These are phyloP conservation scores for Vanessa atalanta DNA, from an alignment of 1,140 invertebrate species.

Conservation along the genomic window DNA sequence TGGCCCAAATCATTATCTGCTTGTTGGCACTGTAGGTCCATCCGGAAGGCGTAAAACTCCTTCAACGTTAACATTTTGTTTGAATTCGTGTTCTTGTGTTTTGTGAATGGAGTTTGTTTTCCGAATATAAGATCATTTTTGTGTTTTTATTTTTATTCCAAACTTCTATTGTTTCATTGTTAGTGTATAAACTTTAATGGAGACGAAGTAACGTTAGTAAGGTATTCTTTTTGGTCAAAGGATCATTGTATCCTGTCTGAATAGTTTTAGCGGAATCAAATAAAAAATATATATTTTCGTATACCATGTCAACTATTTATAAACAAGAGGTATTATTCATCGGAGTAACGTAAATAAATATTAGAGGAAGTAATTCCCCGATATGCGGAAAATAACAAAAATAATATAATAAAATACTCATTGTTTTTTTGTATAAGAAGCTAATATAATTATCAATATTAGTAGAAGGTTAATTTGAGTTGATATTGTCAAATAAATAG, in stretches of 20 bases:
- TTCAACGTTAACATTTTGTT: conserved; percentile 41
- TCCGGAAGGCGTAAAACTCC: conserved; percentile 43
- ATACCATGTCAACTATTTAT: too few species aligned
- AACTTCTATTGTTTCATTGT: conserved; percentile 17
- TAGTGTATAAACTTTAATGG: conserved; percentile 7
- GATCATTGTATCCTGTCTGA: background rate
- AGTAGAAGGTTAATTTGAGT: too few species aligned
- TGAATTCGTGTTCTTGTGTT: conserved; percentile 41
- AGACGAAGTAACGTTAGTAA: background rate
- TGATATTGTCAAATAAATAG: too few species aligned
- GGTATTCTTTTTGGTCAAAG: background rate
- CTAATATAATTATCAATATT: too few species aligned
- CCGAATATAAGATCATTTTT: conserved; percentile 26
- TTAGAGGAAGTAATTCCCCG: too few species aligned
- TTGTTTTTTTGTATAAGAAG: too few species aligned
- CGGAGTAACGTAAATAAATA: too few species aligned
- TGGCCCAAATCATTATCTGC: conserved; percentile 3
- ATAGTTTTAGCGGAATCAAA: background rate
- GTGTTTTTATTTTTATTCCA: conserved; percentile 15
- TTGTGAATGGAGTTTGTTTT: conserved; percentile 33
- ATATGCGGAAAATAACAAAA: too few species aligned
- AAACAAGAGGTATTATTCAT: too few species aligned
- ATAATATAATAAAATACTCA: too few species aligned
- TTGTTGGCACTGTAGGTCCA: conserved; percentile 10
- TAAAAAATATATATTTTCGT: too few species aligned